Base-by-base conservation (phyloP, 2,113 vertebrate genomes). In the Callipepla californica region DNA sequence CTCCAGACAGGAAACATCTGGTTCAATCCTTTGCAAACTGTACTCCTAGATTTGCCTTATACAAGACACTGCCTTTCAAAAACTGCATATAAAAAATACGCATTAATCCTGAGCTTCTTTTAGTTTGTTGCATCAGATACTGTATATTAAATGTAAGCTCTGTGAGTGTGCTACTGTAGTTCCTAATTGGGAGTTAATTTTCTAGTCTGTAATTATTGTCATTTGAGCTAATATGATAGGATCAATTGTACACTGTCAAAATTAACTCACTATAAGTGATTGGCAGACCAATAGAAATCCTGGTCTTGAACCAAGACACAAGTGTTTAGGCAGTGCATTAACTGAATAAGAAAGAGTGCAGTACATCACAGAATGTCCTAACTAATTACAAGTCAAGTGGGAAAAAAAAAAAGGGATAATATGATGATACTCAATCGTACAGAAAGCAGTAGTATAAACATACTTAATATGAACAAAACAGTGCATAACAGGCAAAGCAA, bases 1-100 rank as follows among this genome's bases (percentile, higher is more conserved):
- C 7, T 89, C 93, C 91, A 92, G 72, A 94, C 30, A 78, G 66
- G 61, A 92, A 95, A 96, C 93, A 96, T 95, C 93, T 95, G 89
- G 22, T 63, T 78, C 70, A 53, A 58, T 34, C 76, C 65, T 38
- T 28, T 57, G 67, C 44, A 68, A 92, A 80, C 5, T 7, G 87
- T 74, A 22, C 18, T 94, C 80, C 51, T 57, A 53, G 48, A 59
- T 84, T 61, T 68, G 20, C 11, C 30, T 92, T 66, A 51, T 20
- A 77, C 25, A 59, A 53, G 36, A 50, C 7, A 85, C 1, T 63
- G 32, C 61, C 57, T 87, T 81, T 84, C 34, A 91, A 55, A 84
- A 58, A 10, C 1, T 26, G 30, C 47, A 51, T 48, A 50, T 28
- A 53, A 69, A 77, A 66, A 0, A 53, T n/a, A 55, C 73, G 12